These are phyloP conservation scores for Psilopsiagon aymara DNA, from an alignment of 2,113 vertebrate genomes.

Conservation along the genomic window DNA sequence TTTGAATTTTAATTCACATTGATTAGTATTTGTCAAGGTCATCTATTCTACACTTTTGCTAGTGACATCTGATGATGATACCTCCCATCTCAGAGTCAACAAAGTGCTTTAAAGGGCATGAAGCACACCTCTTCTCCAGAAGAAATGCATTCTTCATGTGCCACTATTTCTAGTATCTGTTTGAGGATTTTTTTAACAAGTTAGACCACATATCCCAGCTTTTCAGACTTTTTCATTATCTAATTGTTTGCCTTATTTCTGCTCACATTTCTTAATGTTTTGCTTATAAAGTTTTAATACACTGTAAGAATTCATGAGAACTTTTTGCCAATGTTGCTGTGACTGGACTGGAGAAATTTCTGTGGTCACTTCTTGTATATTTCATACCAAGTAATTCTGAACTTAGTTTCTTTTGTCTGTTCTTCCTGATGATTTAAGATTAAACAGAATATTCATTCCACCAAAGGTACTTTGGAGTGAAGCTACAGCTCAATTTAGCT, in stretches of 20 bases:
- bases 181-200: not conserved
- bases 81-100: not conserved
- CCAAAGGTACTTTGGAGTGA: not conserved
- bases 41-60: not conserved
- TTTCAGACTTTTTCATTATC: not conserved
- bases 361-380: not conserved
- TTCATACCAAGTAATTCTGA: not conserved
- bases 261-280: not conserved
- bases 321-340: not conserved
- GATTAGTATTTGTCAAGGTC: not conserved
- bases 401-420: not conserved
- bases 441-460: not conserved
- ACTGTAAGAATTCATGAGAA: not conserved
- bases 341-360: not conserved
- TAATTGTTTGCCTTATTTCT: not conserved
- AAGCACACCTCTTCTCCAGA: not conserved
- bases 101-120: not conserved
- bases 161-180: not conserved
- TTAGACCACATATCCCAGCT: not conserved
- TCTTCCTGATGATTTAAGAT: not conserved
- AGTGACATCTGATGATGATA: not conserved
- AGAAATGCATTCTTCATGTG: not conserved
- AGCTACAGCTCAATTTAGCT: not conserved
- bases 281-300: not conserved
- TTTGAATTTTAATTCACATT: slow-evolving; percentile 2